Evolutionary conservation across 2,113 vertebrate species (phyloP).

Genomic region (Origma solitaria): DNA sequence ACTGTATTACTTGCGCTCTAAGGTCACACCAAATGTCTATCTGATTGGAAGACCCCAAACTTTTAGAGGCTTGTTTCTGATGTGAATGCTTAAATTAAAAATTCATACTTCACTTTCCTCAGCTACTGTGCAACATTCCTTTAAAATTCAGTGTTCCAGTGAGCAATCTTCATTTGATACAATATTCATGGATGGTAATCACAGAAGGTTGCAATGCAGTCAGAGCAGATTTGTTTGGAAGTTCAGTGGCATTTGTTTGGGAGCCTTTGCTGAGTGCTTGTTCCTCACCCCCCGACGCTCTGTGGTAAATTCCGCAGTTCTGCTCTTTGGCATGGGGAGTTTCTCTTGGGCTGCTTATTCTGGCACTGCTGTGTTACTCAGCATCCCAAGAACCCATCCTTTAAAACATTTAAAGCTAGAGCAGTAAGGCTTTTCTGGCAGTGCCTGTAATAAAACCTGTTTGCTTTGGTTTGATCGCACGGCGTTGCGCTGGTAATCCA

Average conservation of each 20-base stretch:
- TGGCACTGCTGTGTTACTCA: background rate
- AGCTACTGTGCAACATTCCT: background rate
- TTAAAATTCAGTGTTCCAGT: slow-evolving; percentile 43
- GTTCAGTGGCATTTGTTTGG: slow-evolving; percentile 44
- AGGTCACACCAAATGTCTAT: background rate
- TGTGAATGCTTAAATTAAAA: slow-evolving; percentile 43
- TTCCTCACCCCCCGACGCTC: background rate
- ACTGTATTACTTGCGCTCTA: background rate
- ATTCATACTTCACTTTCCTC: slow-evolving; percentile 29
- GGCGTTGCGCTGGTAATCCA: background rate
- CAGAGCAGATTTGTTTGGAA: slow-evolving; percentile 45
- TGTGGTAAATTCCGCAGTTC: background rate
- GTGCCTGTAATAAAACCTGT: background rate
- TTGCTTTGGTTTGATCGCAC: background rate
- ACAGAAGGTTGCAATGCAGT: slow-evolving; percentile 34
- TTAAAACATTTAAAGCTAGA: background rate
- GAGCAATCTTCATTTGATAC: slow-evolving; percentile 42
- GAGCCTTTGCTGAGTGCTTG: background rate
- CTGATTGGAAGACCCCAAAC: background rate
- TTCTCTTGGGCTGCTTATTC: background rate
- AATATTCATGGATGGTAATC: slow-evolving; percentile 56
- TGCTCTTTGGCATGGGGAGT: background rate
- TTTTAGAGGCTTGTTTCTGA: background rate
- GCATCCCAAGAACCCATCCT: background rate
- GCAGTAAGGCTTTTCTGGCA: background rate